Evolutionary conservation across 2,797 vertebrate species (phyloP), one percentile per base, ranked within the genome.

Genomic region (Lophius americanus): DNA sequence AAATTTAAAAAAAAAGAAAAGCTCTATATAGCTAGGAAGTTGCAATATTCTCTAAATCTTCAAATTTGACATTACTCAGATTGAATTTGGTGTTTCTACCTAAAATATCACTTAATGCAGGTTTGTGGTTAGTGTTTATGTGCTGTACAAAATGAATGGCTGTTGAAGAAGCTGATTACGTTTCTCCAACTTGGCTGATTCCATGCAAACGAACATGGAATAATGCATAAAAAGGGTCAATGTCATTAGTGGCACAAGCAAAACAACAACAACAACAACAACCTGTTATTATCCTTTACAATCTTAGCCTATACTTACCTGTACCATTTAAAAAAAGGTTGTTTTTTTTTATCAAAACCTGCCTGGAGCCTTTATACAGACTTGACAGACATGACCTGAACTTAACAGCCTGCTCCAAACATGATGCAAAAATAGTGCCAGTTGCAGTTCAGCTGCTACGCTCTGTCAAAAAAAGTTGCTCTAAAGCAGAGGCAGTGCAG

Each of bases 401-500:
- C 63, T 43, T 13, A 36, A 50, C 55, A 61, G 59, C 14, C 54
- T 68, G 60, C 71, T 71, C 37, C 52, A 6, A 55, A 61, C 62
- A 39, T 61, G 41, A 64, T 48, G 23, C 51, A 35, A 61, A 38
- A 64, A 67, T 1, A 44, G 60, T 60, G 61, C 64, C 71, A 37
- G 48, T 37, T 50, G 32, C 51, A 61, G 64, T 41, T 56, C 53
- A 47, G 63, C 68, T 50, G 4, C 63, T 44, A 7, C 43, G 70
- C 75, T 64, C 63, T 46, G 46, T 76, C 58, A 52, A 53, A 81
- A 57, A 79, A 60, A 69, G 76, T 75, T 79, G 44, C 63, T 75
- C 76, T 57, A 62, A 70, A 79, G 64, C 70, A 49, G 69, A 70
- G 59, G 71, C 65, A 82, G 75, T 80, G 67, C 44, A 68, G 46